Evolutionary conservation across 1,140 invertebrate genomes (phyloP), one percentile per base, ranked within the genome.

Genomic region (Spodoptera frugiperda): DNA sequence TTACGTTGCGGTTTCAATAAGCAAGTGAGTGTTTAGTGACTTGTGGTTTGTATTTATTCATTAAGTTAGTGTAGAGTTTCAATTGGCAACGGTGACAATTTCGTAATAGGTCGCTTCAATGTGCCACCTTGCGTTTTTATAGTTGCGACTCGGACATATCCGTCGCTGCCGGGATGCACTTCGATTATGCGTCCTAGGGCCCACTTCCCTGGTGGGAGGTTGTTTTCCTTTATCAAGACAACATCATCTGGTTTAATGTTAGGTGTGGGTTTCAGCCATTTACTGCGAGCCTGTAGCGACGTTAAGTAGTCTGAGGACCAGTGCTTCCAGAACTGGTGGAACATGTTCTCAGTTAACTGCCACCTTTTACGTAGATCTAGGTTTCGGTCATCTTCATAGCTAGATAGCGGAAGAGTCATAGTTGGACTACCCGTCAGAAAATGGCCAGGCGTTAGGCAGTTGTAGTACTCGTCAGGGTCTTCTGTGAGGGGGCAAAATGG

Each of bases 91-190:
- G 71, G 15, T 11, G 39, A 46, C 17, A 82, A 10, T 61, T 84
- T 82, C 33, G 63, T 55, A 15, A 84, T 68, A 10, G 85, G 78
- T 3, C 78, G 55, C 44, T 81, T 77, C n/a, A 78, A 67, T 19
- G 44, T 44, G 12, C 68, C 61, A 55, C 14, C 54, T 74, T 74
- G 68, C 10, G 89, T 91, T 82, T 90, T 85, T 0, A 94, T 61
- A 19, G 78, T 82, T 0, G 84, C 86, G 0, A 89, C 87, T 72
- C 91, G 61, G 1, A 89, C 86, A 21, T 82, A 55, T 5, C 80
- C 82, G 76, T 93, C 90, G 9, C 19, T 44, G 10, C 89, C 90
- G 14, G 87, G 85, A 78, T 88, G 84, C 9, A 88, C 46, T 53
- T 91, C 71, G 3, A 61, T 67, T n/a, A 93, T 84, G 21, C 89